Evolutionary conservation across 2,113 vertebrate species (phyloP).

Genomic region (Embiotoca jacksoni): DNA sequence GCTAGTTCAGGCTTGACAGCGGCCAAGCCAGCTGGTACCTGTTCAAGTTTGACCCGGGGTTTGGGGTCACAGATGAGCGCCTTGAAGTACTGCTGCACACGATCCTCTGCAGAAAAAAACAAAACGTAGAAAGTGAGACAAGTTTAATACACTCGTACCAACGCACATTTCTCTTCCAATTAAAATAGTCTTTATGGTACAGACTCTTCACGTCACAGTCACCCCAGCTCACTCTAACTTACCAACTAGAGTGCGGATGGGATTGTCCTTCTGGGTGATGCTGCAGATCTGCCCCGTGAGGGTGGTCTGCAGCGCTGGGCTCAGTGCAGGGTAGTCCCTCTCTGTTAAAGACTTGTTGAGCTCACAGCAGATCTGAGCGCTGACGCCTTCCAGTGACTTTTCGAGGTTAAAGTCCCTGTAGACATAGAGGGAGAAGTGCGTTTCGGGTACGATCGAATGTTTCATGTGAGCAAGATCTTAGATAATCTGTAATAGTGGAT

Average conservation of each 20-base stretch:
- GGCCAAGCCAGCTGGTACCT: conserved; percentile 87
- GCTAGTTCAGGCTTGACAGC: conserved; percentile 89
- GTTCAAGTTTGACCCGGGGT: conserved; percentile 81
- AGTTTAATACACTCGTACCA: neutral
- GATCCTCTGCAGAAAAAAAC: conserved; percentile 86
- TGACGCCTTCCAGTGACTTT: conserved; percentile 87
- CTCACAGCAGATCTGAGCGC: conserved; percentile 88
- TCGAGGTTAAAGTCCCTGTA: conserved; percentile 88
- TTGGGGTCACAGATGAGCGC: conserved; percentile 84
- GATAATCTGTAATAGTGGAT: neutral
- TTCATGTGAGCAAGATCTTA: neutral
- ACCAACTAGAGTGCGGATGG: conserved; percentile 91
- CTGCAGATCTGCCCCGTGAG: conserved; percentile 90
- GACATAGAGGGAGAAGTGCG: neutral
- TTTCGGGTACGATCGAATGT: neutral
- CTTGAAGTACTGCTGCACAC: conserved; percentile 89
- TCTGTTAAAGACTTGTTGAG: conserved; percentile 89
- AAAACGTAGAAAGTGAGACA: neutral
- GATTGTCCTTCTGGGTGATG: conserved; percentile 88
- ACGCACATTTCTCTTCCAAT: neutral
- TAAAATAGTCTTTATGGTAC: neutral
- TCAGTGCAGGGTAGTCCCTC: conserved; percentile 84
- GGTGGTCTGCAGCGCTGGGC: conserved; percentile 84
- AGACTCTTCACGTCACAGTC: neutral
- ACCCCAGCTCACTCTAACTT: conserved; percentile 52